phyloP scores from a whole-genome alignment of 2,888 invertebrate genomes.

The Melipona beecheii region DNA sequence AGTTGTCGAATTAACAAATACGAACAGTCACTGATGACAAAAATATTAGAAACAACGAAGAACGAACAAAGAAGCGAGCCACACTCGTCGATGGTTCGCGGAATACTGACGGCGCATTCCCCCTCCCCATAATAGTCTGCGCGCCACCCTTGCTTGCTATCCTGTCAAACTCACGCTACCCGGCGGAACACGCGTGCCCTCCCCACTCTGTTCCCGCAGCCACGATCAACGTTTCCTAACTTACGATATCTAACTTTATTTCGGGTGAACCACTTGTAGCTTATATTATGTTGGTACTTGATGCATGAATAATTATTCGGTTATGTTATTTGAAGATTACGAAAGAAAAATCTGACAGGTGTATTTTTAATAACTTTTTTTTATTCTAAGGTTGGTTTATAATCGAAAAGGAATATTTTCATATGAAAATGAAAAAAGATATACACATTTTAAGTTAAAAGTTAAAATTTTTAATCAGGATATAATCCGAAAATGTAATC shows the following conservation, averaged over 20 bases:
- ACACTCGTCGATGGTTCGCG: conserved; percentile 79
- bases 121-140: conserved; percentile 56
- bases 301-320: neutral
- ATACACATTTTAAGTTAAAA: too few species aligned
- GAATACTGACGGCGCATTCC: conserved; percentile 79
- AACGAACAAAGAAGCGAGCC: conserved; percentile 33
- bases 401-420: neutral
- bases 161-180: conserved; percentile 49
- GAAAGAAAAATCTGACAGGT: neutral
- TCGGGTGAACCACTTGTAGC: conserved; percentile 45
- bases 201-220: conserved; percentile 22
- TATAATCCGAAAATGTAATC: too few species aligned
- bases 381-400: neutral
- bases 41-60: conserved; percentile 6
- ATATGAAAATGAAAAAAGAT: too few species aligned
- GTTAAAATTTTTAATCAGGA: too few species aligned
- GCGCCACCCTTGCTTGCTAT: conserved; percentile 63
- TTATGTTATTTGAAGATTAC: neutral
- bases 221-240: conserved; percentile 22
- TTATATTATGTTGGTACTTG: conserved; percentile 1
- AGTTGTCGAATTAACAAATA: neutral
- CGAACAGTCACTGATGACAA: neutral
- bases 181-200: conserved; percentile 60
- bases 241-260: conserved; percentile 18
- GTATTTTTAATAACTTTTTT: neutral